Evolutionary conservation across 1,140 invertebrate genomes (phyloP).

Genomic region (Plodia interpunctella): DNA sequence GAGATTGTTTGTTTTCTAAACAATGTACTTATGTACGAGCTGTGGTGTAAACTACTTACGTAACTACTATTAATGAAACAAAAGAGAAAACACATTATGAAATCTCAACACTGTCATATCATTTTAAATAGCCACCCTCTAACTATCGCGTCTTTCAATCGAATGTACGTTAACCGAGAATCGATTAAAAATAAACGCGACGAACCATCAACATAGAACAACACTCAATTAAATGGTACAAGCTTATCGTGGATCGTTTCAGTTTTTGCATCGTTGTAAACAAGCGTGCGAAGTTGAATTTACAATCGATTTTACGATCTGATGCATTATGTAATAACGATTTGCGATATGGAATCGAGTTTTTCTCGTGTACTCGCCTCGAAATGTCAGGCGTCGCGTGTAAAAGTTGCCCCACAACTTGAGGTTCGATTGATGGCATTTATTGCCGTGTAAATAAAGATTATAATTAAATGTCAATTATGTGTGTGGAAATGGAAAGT

Average conservation of each 20-base stretch:
- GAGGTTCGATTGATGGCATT: not conserved
- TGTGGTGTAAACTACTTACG: not conserved
- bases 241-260: constrained; percentile 1
- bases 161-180: constrained; percentile 6
- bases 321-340: constrained; percentile 19
- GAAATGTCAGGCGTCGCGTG: constrained; percentile 26
- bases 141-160: not conserved
- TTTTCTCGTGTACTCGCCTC: constrained; percentile 19
- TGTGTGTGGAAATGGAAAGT: not conserved
- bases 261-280: not conserved
- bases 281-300: constrained; percentile 7
- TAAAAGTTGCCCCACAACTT: constrained; percentile 16
- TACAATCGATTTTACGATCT: constrained; percentile 9
- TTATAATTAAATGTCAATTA: constrained; percentile 11
- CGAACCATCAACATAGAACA: constrained; percentile 5
- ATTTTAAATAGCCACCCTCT: not conserved
- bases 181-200: constrained; percentile 7
- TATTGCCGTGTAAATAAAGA: constrained; percentile 8
- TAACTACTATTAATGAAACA: not conserved
- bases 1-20: too few relatives aligned
- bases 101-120: constrained; percentile 2
- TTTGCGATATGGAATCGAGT: constrained; percentile 16
- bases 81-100: not conserved
- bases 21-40: too few relatives aligned
- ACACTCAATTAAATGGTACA: constrained; percentile 7